A percentile compares a stretch with the other conserved stretches of the same genome.
These are phyloP conservation scores for Folsomia candida DNA, from an alignment of 2,888 invertebrate species.

Conservation along the genomic window DNA sequence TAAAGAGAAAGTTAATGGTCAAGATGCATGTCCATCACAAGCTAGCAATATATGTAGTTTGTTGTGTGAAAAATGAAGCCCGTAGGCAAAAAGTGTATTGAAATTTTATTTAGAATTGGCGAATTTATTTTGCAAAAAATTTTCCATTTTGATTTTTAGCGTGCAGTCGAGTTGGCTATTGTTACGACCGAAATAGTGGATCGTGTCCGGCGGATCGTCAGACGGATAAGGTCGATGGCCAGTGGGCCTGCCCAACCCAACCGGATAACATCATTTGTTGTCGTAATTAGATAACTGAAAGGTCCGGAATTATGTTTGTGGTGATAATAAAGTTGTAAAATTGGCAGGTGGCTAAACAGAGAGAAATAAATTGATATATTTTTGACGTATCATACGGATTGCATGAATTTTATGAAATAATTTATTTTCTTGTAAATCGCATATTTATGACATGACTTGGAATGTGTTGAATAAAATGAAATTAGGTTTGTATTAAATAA, in stretches of 20 bases:
- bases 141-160: neutral
- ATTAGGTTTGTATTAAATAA: too few species aligned
- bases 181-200: neutral
- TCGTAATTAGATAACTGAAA: too few species aligned
- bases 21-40: neutral
- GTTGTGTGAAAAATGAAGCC: neutral
- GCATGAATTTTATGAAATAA: too few species aligned
- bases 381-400: too few species aligned
- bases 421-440: too few species aligned
- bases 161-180: neutral
- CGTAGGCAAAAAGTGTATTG: neutral
- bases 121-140: neutral
- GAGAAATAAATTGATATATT: too few species aligned
- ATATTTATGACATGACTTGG: too few species aligned
- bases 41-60: neutral
- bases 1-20: neutral
- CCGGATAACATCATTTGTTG: conserved; percentile 1
- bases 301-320: too few species aligned
- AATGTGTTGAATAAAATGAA: too few species aligned
- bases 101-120: neutral
- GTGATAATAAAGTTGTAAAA: too few species aligned
- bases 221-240: neutral
- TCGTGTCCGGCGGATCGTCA: neutral
- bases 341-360: too few species aligned
- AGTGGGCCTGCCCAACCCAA: neutral